These are phyloP conservation scores for Laupala kohalensis DNA, from an alignment of 1,140 invertebrate species.

Conservation along the genomic window DNA sequence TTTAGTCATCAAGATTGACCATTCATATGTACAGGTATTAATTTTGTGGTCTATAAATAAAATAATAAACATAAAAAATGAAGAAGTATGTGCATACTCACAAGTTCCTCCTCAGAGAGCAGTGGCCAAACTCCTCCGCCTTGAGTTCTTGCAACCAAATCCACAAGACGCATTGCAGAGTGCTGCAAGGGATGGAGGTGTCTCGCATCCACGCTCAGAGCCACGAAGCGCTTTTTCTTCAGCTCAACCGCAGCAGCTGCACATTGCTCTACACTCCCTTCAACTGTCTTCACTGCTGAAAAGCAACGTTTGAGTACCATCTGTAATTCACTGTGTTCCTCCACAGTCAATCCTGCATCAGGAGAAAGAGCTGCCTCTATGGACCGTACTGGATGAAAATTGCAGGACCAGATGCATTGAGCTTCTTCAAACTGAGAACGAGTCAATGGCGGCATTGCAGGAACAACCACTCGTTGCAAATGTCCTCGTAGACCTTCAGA, in stretches of 20 bases:
- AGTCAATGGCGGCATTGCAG: constrained; percentile 43
- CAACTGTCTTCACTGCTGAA: constrained; percentile 34
- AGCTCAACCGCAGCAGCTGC: constrained; percentile 58
- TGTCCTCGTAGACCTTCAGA: constrained; percentile 35
- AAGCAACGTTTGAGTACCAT: constrained; percentile 48
- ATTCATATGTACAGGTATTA: no score
- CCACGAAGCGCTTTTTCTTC: constrained; percentile 39
- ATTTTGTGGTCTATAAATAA: no score
- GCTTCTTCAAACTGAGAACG: constrained; percentile 50
- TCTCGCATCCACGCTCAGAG: constrained; percentile 47
- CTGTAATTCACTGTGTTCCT: no score
- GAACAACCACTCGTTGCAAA: constrained; percentile 42
- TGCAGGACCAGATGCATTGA: constrained; percentile 61
- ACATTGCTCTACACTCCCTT: constrained; percentile 43
- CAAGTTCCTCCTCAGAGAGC: not conserved
- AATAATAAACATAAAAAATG: no score
- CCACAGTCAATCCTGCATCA: constrained; percentile 30
- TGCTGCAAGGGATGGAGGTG: constrained; percentile 63
- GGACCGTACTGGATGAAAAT: constrained; percentile 38
- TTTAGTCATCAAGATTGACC: no score
- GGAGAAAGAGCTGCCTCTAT: no score
- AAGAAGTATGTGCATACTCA: no score
- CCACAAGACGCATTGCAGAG: constrained; percentile 71
- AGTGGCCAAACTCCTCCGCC: constrained; percentile 60
- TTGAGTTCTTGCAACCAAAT: constrained; percentile 69